Base-by-base conservation (phyloP, 2,113 vertebrate species). In the Elachura formosa region DNA sequence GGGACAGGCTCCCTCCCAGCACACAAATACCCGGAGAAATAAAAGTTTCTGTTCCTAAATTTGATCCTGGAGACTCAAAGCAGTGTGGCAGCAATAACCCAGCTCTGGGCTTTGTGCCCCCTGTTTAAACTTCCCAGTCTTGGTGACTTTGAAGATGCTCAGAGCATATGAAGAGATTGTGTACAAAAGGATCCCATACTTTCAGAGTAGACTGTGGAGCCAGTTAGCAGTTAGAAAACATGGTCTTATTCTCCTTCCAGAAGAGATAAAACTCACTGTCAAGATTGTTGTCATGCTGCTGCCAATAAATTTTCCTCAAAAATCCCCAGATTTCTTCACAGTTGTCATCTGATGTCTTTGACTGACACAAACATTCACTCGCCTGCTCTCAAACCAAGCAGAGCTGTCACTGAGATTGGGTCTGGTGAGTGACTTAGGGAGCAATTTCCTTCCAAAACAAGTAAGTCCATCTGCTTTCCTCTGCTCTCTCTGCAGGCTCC, bases 401-500 rank as follows among this genome's bases (percentile, higher is more conserved):
- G 63, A 92, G 46, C 76, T 91, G n/a, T 72, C 84, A 24, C 36
- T 17, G 61, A 58, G 75, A 28, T 2, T 49, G 85, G 68, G 38
- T 69, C 66, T 72, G 48, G 14, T 2, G 10, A 46, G 55, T 38
- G 58, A 21, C 56, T 31, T 1, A 5, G 31, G 59, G 14, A 58
- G n/a, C 26, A 43, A 9, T 61, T 55, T 40, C 52, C 26, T 71
- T 40, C 73, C 56, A 22, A 74, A 89, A 20, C 14, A 78, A 80
- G 11, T 59, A 3, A 72, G 68, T 64, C 31, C 41, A 3, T 52
- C 59, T 66, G 41, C 15, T 88, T 36, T 74, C n/a, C 45, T 69
- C 11, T 83, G 67, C 74, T 86, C 54, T 93, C 80, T 87, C 85
- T 87, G 28, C 98, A 99, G 99, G 96, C 45, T 51, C 97, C 90